Conservation (phyloP, 2,888 invertebrate species). For the Holacanthella duospinosa region DNA sequence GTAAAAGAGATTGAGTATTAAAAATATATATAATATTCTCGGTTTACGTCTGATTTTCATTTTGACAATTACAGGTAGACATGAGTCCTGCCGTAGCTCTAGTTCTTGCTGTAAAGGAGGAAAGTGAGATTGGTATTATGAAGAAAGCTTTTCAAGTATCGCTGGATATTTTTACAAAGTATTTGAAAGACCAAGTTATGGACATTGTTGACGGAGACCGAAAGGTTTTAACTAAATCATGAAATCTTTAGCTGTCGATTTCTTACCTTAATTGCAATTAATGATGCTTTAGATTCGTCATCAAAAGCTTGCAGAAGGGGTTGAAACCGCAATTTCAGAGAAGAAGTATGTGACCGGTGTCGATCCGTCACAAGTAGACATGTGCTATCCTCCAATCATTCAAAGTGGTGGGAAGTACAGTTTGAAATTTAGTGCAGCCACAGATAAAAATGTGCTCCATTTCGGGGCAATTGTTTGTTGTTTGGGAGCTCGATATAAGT, state of each 20-base stretch:
- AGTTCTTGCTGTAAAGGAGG: slow-evolving; percentile 90
- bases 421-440: slow-evolving; percentile 84
- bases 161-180: slow-evolving; percentile 90
- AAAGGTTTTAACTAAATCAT: no score
- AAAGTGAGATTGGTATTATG: slow-evolving; percentile 74
- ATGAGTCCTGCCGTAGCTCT: slow-evolving; percentile 73
- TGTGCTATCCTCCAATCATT: slow-evolving; percentile 97
- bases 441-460: slow-evolving; percentile 83
- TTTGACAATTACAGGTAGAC: slow-evolving; percentile 53
- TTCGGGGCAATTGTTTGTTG: slow-evolving; percentile 94
- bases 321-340: slow-evolving; percentile 84
- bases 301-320: slow-evolving; percentile 83
- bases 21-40: no score
- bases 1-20: no score
- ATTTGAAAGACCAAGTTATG: slow-evolving; percentile 94
- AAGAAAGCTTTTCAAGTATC: slow-evolving; percentile 88
- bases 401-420: slow-evolving; percentile 98
- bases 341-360: slow-evolving; percentile 89
- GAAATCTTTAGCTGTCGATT: background rate
- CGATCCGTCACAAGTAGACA: slow-evolving; percentile 79
- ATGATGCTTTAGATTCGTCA: slow-evolving; percentile 47
- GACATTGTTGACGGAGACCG: slow-evolving; percentile 95
- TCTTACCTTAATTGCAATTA: background rate
- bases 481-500: slow-evolving; percentile 87
- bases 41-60: background rate